phyloP scores from a whole-genome alignment of 1,140 invertebrate species.

The Drosophila tropicalis region DNA sequence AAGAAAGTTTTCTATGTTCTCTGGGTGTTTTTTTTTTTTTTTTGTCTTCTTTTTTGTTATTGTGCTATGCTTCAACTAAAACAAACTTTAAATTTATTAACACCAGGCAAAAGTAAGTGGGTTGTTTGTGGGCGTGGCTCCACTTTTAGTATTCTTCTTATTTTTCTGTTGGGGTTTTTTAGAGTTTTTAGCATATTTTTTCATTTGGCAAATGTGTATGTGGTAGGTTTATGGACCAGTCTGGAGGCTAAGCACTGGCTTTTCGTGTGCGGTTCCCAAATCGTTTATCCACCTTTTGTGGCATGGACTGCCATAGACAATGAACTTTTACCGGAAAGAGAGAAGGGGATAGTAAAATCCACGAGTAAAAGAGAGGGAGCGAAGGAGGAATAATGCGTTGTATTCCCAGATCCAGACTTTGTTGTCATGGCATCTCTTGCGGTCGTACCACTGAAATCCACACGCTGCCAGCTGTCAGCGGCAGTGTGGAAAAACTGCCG shows the following conservation, averaged over 20 bases:
- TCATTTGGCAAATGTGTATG: constrained; percentile 53
- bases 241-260: constrained; percentile 48
- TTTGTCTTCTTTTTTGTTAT: constrained; percentile 25
- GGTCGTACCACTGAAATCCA: constrained; percentile 59
- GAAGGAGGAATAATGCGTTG: not conserved
- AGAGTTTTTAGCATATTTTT: constrained; percentile 56
- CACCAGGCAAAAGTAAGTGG: constrained; percentile 54
- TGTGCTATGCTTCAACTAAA: constrained; percentile 47
- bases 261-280: constrained; percentile 46
- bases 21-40: constrained; percentile 35
- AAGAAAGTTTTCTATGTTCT: constrained; percentile 73
- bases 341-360: not conserved
- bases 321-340: constrained; percentile 40
- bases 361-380: not conserved
- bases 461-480: constrained; percentile 67
- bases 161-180: constrained; percentile 19
- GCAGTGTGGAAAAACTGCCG: constrained; percentile 54
- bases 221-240: constrained; percentile 41
- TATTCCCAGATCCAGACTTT: constrained; percentile 23
- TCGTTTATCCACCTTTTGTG: constrained; percentile 74
- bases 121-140: constrained; percentile 38
- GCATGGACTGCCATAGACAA: constrained; percentile 62
- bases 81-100: constrained; percentile 80
- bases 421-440: constrained; percentile 52
- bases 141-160: not conserved